Base-by-base conservation (phyloP, 2,797 vertebrate genomes). In the Gadopsis bispinosus region DNA sequence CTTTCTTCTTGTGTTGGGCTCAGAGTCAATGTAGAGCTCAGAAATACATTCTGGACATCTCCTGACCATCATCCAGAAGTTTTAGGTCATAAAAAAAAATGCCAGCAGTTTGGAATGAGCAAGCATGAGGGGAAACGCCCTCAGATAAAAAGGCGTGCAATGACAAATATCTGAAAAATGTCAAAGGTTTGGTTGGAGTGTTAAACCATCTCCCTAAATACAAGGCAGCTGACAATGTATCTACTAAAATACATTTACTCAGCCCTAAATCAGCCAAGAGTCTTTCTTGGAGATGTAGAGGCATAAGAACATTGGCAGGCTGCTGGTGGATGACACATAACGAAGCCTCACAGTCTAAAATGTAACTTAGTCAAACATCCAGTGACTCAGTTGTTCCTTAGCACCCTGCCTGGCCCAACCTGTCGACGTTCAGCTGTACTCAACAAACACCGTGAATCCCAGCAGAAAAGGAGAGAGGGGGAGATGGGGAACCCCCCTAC, bases 341-440 rank as follows among this genome's bases (percentile, higher is more conserved):
- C 26, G 20, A 1, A 31, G 33, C 55, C 56, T 65, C 62, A 31
- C 37, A 73, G 65, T 84, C 50, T 83, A 58, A 85, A 78, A 85
- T 54, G 66, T 19, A 63, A 78, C 69, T 79, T 48, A 51, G 70
- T 75, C 83, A 85, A 84, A 86, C 56, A 48, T 80, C 66, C 79
- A 67, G 79, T 94, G 94, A 94, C 87, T 95, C 92, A 92, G 70
- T 86, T 69, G 85, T 93, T 94, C 91, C 94, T 84, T 87, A 92
- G 93, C 88, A 95, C 92, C 83, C 68, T 33, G 48, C 70, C 35
- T 37, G 63, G 54, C 59, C 89, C 71, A 48, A 85, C 87, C 66
- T 64, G 86, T 77, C 65, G 60, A 82, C 72, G 26, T 10, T 69
- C 45, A 50, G 53, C 81, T 39, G 76, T 62, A 75, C 51, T 75